phyloP scores from a whole-genome alignment of 1,140 invertebrate genomes.

The Neodiprion pinetum region DNA sequence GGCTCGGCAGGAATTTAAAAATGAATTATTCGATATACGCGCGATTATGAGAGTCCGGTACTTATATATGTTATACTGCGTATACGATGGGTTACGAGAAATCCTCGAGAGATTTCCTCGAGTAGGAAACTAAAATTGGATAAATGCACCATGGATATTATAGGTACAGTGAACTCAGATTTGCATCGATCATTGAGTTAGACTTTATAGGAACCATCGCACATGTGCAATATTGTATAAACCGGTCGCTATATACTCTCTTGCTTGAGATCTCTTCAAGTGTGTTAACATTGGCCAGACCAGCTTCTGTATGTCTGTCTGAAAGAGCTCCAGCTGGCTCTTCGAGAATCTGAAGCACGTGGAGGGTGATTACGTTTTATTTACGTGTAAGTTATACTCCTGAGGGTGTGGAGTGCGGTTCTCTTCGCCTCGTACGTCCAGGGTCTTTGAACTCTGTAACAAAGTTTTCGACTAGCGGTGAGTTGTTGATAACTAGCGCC shows the following conservation, averaged over 20 bases:
- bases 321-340: background rate
- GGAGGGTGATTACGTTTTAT: background rate
- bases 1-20: background rate
- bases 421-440: background rate
- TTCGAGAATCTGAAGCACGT: background rate
- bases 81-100: background rate
- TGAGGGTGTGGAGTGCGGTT: background rate
- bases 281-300: background rate
- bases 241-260: background rate
- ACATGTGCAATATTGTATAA: background rate
- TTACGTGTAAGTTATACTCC: background rate
- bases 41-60: too few relatives aligned
- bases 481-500: too few relatives aligned
- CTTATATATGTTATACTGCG: too few relatives aligned
- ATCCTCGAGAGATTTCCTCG: background rate
- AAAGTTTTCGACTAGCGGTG: too few relatives aligned
- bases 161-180: background rate
- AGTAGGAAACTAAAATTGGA: too few relatives aligned
- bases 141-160: too few relatives aligned
- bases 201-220: background rate
- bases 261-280: background rate
- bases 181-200: background rate
- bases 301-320: background rate
- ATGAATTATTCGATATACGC: too few relatives aligned
- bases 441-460: background rate